Percentiles rank a stretch among this genome's conserved stretches.
phyloP scores from a whole-genome alignment of 2,113 vertebrate species.

The Indicator maculatus region DNA sequence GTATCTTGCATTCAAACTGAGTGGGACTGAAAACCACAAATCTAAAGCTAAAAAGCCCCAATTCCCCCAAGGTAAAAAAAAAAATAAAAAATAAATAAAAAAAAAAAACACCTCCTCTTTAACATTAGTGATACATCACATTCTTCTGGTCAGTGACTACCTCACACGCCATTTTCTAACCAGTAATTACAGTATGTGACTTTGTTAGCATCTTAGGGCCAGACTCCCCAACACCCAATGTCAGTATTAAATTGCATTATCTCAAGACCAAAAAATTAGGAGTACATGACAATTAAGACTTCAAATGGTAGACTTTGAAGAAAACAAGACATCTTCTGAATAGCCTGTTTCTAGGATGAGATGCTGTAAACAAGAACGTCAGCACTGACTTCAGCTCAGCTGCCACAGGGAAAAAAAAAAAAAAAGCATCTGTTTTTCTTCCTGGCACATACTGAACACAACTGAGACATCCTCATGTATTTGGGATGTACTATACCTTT shows the following conservation, averaged over 20 bases:
- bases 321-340: background rate
- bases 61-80: background rate
- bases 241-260: background rate
- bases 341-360: background rate
- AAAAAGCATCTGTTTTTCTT: background rate
- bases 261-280: background rate
- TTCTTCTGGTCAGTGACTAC: background rate
- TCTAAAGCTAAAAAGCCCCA: background rate
- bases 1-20: background rate
- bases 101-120: background rate
- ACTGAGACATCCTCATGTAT: background rate
- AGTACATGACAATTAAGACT: background rate
- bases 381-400: conserved; percentile 50
- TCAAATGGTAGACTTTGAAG: background rate
- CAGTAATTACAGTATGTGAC: background rate
- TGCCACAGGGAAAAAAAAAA: background rate
- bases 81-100: background rate
- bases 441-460: background rate
- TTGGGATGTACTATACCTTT: background rate
- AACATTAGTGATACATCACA: background rate
- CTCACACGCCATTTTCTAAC: background rate
- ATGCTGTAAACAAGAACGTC: conserved; percentile 10
- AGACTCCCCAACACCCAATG: background rate
- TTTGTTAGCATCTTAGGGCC: background rate
- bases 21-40: conserved; percentile 1